Evolutionary conservation across 1,140 invertebrate species (phyloP).

Genomic region (Aphis craccivora): DNA sequence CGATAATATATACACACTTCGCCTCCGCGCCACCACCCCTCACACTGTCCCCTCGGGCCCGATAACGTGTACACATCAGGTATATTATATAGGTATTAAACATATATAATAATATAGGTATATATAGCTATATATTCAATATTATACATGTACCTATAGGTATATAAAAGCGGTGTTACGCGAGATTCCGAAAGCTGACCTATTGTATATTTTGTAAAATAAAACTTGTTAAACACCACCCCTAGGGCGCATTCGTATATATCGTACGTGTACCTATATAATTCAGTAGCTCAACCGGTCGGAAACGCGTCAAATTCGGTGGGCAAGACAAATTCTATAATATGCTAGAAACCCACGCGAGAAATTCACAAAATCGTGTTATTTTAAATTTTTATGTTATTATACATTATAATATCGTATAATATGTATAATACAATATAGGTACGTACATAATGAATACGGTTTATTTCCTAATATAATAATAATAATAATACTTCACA

Average conservation of each 20-base stretch:
- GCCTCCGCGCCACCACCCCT: neutral
- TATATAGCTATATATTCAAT: conserved; percentile 22
- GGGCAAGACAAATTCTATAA: neutral
- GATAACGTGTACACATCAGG: neutral
- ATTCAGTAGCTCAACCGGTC: conserved; percentile 34
- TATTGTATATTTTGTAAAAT: neutral
- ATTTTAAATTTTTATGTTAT: neutral
- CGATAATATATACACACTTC: neutral
- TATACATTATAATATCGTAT: neutral
- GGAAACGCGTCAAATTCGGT: neutral
- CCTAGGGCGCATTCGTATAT: neutral
- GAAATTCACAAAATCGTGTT: neutral
- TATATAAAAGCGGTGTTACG: neutral
- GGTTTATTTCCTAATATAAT: neutral
- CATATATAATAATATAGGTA: conserved; percentile 15
- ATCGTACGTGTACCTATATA: neutral
- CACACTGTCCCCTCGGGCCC: neutral
- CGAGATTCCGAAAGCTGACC: neutral
- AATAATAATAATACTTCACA: neutral
- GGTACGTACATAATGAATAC: neutral
- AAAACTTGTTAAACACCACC: conserved; percentile 23
- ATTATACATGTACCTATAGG: neutral
- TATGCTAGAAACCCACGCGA: neutral
- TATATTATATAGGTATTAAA: neutral
- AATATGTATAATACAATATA: neutral